Percentiles rank a stretch among this genome's conserved stretches.
Evolutionary conservation across 2,113 vertebrate species (phyloP).

Genomic region (Actinemys pallida): DNA sequence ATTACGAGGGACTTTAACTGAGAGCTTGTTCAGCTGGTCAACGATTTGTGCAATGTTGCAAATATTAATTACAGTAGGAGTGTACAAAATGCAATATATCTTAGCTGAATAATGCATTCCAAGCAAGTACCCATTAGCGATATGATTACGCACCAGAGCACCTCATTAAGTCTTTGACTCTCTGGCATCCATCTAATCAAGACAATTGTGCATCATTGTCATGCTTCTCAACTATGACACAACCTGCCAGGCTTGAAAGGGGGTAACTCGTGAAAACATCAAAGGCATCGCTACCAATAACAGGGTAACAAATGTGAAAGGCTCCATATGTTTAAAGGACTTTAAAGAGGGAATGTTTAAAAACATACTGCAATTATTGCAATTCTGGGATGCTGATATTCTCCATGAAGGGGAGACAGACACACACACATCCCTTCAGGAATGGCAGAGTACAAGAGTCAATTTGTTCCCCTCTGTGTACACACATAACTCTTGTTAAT

Average conservation of each 20-base stretch:
- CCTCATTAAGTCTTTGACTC: conserved; percentile 62
- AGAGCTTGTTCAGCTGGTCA: neutral
- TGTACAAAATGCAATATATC: neutral
- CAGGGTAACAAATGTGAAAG: neutral
- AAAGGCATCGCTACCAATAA: neutral
- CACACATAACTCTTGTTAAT: neutral
- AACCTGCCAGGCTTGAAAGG: neutral
- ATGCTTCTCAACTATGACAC: conserved; percentile 23
- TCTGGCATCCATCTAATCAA: conserved; percentile 43
- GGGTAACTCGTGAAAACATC: neutral
- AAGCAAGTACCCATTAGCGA: conserved; percentile 57
- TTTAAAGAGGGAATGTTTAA: neutral
- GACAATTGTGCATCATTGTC: conserved; percentile 19
- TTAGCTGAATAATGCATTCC: conserved; percentile 38
- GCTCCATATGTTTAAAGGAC: neutral
- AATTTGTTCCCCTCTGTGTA: neutral
- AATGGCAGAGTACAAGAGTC: neutral
- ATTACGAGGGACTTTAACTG: neutral
- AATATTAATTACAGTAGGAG: conserved; percentile 24
- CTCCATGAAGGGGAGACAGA: neutral
- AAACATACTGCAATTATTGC: neutral
- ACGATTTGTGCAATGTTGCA: neutral
- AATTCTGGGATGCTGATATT: neutral
- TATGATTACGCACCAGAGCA: conserved; percentile 61
- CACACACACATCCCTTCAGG: neutral